phyloP scores from a whole-genome alignment of 2,888 invertebrate genomes.

The Syrphus vitripennis region DNA sequence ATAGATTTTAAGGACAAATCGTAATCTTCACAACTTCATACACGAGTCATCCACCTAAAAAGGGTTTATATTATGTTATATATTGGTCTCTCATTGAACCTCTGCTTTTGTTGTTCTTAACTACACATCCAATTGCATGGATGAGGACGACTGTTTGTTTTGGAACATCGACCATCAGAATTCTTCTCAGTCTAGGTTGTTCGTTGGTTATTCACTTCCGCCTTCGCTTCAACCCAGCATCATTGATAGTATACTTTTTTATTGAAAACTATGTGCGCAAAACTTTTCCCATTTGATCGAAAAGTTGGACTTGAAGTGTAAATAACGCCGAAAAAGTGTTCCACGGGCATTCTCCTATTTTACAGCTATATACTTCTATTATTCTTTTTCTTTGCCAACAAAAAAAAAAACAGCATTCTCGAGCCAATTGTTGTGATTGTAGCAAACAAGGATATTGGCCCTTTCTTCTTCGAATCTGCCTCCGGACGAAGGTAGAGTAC shows the following conservation, averaged over 20 bases:
- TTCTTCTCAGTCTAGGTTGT: slow-evolving; percentile 40
- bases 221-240: background rate
- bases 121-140: slow-evolving; percentile 60
- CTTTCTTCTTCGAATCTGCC: background rate
- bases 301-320: slow-evolving; percentile 68
- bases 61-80: background rate
- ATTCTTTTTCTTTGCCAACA: background rate
- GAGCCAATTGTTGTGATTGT: slow-evolving; percentile 33
- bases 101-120: slow-evolving; percentile 53
- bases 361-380: background rate
- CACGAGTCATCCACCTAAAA: too few relatives aligned
- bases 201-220: slow-evolving; percentile 33
- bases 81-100: slow-evolving; percentile 41
- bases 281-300: slow-evolving; percentile 70
- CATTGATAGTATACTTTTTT: background rate
- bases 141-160: slow-evolving; percentile 62
- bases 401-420: background rate
- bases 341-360: slow-evolving; percentile 8
- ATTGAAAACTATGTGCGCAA: slow-evolving; percentile 37
- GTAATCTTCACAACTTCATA: background rate
- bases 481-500: background rate
- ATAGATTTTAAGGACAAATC: background rate
- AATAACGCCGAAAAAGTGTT: slow-evolving; percentile 42
- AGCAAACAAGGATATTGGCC: slow-evolving; percentile 29
- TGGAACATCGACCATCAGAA: slow-evolving; percentile 35